Evolutionary conservation across 2,113 vertebrate genomes (phyloP).

Genomic region (Chamaetylas fuelleborni): DNA sequence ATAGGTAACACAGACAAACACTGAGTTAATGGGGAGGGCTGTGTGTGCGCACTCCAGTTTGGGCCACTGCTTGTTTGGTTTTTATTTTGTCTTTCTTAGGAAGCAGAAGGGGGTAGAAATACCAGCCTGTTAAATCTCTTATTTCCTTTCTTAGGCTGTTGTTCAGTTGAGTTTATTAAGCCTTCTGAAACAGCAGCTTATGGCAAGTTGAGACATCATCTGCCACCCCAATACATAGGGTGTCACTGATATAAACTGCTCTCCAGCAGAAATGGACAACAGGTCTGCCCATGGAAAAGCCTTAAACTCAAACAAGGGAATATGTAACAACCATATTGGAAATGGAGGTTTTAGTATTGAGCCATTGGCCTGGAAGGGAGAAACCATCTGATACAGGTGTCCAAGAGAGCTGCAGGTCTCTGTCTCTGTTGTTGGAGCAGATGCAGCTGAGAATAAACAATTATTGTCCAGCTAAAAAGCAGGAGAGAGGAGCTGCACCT

Average conservation of each 20-base stretch:
- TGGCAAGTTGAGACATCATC: not conserved
- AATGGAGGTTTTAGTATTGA: not conserved
- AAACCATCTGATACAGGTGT: not conserved
- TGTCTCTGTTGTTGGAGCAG: not conserved
- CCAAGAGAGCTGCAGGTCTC: not conserved
- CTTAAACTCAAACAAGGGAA: not conserved
- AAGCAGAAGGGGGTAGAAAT: constrained; percentile 63
- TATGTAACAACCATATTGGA: not conserved
- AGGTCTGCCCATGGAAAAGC: not conserved
- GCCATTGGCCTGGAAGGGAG: not conserved
- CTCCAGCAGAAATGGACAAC: not conserved
- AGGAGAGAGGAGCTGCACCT: not conserved
- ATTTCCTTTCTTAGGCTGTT: constrained; percentile 42
- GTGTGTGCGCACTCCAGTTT: not conserved
- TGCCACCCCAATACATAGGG: not conserved
- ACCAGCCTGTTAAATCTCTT: constrained; percentile 43
- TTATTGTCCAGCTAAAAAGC: not conserved
- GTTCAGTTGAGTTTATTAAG: constrained; percentile 55
- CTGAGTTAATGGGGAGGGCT: constrained; percentile 43
- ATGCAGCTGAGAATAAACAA: not conserved
- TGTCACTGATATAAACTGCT: not conserved
- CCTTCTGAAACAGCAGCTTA: constrained; percentile 28
- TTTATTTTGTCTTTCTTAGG: constrained; percentile 67
- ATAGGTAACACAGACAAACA: constrained; percentile 67
- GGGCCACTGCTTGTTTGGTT: constrained; percentile 52